Percentiles rank a stretch among this genome's conserved stretches.
These are phyloP conservation scores for Eptatretus atami DNA, from an alignment of 2,797 vertebrate species.

Conservation along the genomic window DNA sequence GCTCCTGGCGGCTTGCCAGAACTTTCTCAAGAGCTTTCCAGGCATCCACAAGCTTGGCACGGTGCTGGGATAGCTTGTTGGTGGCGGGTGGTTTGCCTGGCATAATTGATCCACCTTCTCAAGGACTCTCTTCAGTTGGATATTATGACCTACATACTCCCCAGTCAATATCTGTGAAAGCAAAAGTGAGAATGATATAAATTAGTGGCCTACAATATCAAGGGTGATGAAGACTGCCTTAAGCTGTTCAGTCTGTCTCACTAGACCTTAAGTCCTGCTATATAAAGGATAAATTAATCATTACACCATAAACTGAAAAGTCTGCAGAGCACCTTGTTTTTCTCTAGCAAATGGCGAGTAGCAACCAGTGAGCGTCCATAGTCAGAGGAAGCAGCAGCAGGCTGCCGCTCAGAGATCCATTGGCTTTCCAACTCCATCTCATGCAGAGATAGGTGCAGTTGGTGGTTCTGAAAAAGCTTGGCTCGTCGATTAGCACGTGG, in stretches of 20 bases:
- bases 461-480: slow-evolving; percentile 28
- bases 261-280: not conserved
- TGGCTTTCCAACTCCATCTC: slow-evolving; percentile 29
- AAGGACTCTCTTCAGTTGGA: no score
- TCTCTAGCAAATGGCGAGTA: slow-evolving; percentile 24
- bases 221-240: not conserved
- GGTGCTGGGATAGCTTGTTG: no score
- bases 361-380: slow-evolving; percentile 20
- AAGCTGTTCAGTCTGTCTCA: not conserved
- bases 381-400: slow-evolving; percentile 16
- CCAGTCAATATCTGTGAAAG: no score
- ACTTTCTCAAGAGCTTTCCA: no score
- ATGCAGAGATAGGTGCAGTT: slow-evolving; percentile 30
- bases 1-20: no score
- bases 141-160: no score
- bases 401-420: slow-evolving; percentile 35
- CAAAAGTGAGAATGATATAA: not conserved
- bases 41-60: no score
- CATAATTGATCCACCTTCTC: no score
- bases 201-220: not conserved
- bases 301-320: no score
- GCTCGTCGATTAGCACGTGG: slow-evolving; percentile 19
- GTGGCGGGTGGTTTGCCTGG: no score
- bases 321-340: slow-evolving; percentile 27
- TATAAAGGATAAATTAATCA: no score